A percentile compares a stretch with the other conserved stretches of the same genome.
phyloP scores from a whole-genome alignment of 2,888 invertebrate genomes.

The Drosophila algonquin region DNA sequence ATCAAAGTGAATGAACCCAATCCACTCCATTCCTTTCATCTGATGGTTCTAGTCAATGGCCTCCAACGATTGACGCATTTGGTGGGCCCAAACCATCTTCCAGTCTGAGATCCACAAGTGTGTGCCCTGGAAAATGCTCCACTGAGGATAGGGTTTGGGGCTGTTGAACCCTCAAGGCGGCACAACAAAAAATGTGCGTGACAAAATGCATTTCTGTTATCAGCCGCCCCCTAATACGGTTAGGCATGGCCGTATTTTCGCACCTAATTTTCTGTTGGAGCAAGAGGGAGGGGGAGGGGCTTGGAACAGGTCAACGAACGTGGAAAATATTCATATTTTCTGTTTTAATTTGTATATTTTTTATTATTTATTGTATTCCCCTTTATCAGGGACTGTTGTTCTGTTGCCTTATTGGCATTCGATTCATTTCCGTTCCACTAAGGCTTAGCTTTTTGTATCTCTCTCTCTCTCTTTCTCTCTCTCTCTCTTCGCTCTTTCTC shows the following conservation, averaged over 20 bases:
- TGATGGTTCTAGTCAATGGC: neutral
- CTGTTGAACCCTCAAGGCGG: slow-evolving; percentile 30
- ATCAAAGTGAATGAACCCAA: neutral
- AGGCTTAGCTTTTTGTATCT: slow-evolving; percentile 20
- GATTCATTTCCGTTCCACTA: slow-evolving; percentile 45
- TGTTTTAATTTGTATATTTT: slow-evolving; percentile 37
- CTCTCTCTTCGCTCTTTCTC: neutral
- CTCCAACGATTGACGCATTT: slow-evolving; percentile 1
- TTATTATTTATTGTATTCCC: neutral
- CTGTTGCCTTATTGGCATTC: slow-evolving; percentile 13
- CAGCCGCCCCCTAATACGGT: slow-evolving; percentile 50
- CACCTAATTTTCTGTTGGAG: slow-evolving; percentile 56
- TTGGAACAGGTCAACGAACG: slow-evolving; percentile 8
- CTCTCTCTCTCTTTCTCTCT: neutral
- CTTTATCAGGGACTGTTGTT: slow-evolving; percentile 11
- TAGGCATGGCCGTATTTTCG: slow-evolving; percentile 36
- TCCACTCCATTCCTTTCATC: neutral
- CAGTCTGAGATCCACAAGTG: neutral
- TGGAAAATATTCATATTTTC: neutral
- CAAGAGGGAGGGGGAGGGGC: neutral
- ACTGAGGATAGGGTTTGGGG: neutral
- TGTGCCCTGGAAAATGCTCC: slow-evolving; percentile 7
- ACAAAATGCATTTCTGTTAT: slow-evolving; percentile 68
- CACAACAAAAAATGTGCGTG: slow-evolving; percentile 56
- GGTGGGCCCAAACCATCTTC: neutral